A percentile compares a stretch with the other conserved stretches of the same genome.
Conservation (phyloP, 1,140 invertebrate species). For the Pseudomyrmex flavicornis region DNA sequence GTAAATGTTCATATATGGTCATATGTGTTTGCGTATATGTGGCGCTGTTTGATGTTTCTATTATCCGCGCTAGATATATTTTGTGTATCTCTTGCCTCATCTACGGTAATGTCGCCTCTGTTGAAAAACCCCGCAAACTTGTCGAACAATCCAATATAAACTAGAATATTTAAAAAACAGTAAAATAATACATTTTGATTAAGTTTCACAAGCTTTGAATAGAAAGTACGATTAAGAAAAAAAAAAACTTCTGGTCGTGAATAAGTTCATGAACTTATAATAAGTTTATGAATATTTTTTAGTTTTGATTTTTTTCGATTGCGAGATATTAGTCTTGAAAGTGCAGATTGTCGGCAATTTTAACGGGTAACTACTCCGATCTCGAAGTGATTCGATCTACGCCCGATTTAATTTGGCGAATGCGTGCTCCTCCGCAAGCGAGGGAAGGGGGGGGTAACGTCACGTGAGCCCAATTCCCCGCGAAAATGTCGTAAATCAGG, state of each 20-base stretch:
- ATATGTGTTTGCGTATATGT: no score
- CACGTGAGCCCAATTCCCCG: slow-evolving; percentile 31
- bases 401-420: slow-evolving; percentile 56
- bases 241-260: no score
- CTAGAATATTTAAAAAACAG: no score
- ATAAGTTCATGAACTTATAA: background rate
- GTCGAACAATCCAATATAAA: no score
- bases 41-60: no score
- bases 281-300: background rate
- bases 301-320: background rate
- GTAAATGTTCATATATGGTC: no score
- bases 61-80: no score
- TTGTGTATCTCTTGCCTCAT: no score
- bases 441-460: background rate
- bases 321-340: background rate
- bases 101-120: no score
- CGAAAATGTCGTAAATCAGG: slow-evolving; percentile 59
- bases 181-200: no score
- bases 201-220: no score
- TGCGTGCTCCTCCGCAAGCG: slow-evolving; percentile 32
- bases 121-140: no score
- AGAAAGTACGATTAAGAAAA: background rate
- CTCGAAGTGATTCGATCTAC: slow-evolving; percentile 8
- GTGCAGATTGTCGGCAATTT: slow-evolving; percentile 3
- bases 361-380: background rate